These are phyloP conservation scores for Lamproptera curius DNA, from an alignment of 2,888 invertebrate genomes.

Conservation along the genomic window DNA sequence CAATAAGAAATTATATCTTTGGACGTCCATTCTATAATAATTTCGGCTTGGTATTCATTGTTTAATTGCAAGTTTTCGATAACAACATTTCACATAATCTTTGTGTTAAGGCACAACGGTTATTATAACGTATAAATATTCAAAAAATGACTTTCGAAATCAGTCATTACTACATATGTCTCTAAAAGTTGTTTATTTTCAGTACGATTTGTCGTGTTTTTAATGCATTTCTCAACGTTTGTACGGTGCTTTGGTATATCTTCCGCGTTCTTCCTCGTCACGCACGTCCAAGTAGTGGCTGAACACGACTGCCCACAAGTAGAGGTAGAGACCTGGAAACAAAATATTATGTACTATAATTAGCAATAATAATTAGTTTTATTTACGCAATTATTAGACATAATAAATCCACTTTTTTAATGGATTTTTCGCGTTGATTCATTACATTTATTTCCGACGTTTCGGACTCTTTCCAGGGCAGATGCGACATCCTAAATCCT, in stretches of 20 bases:
- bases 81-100: not conserved
- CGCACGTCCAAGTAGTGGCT: conserved; percentile 87
- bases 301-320: conserved; percentile 91
- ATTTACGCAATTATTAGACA: too few species aligned
- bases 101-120: not conserved
- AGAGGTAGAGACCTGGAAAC: conserved; percentile 85
- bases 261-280: conserved; percentile 83
- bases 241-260: conserved; percentile 87
- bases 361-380: too few species aligned
- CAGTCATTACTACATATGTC: not conserved
- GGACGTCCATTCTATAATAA: too few species aligned
- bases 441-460: too few species aligned
- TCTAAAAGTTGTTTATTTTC: too few species aligned
- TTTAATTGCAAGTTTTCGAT: not conserved
- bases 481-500: too few species aligned
- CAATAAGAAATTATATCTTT: too few species aligned
- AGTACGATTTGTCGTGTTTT: not conserved
- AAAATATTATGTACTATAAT: too few species aligned
- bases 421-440: too few species aligned
- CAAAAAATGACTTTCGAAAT: not conserved
- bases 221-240: conserved; percentile 63
- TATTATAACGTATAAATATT: not conserved
- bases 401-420: too few species aligned
- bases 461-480: too few species aligned
- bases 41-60: too few species aligned